Evolutionary conservation across 2,888 invertebrate genomes (phyloP).

Genomic region (Hydrotaea diabolus): DNA sequence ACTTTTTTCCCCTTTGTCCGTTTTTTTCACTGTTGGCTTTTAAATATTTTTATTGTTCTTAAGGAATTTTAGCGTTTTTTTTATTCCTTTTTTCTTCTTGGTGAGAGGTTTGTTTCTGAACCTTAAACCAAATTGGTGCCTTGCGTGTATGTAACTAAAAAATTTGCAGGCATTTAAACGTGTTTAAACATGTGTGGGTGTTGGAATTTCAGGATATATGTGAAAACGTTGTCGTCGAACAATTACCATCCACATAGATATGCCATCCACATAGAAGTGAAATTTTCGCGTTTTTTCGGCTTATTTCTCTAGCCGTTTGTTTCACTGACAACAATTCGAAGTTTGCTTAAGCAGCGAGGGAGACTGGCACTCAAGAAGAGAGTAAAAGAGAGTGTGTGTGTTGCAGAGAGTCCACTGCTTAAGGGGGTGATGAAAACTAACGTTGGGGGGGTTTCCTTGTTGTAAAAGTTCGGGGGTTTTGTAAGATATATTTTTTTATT

Average conservation of each 20-base stretch:
- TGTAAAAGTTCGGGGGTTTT: too few species aligned
- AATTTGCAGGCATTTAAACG: slow-evolving; percentile 52
- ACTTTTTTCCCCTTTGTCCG: slow-evolving; percentile 1
- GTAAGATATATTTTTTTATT: too few species aligned
- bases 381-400: background rate
- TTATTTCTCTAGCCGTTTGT: background rate
- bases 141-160: slow-evolving; percentile 64
- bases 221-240: background rate
- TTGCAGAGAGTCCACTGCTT: background rate
- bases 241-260: slow-evolving; percentile 17
- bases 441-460: too few species aligned
- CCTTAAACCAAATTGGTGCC: slow-evolving; percentile 65
- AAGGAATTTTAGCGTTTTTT: slow-evolving; percentile 43
- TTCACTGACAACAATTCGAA: too few species aligned
- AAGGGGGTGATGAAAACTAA: too few species aligned
- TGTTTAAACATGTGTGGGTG: slow-evolving; percentile 57
- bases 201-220: slow-evolving; percentile 56
- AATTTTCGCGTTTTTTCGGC: background rate
- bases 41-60: background rate
- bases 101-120: slow-evolving; percentile 23
- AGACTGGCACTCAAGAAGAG: too few species aligned
- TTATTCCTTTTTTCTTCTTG: slow-evolving; percentile 17
- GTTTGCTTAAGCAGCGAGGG: too few species aligned
- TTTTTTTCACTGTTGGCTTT: background rate
- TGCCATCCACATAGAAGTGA: slow-evolving; percentile 50